Evolutionary conservation across 2,113 vertebrate species (phyloP).

Genomic region (Fregetta grallaria): DNA sequence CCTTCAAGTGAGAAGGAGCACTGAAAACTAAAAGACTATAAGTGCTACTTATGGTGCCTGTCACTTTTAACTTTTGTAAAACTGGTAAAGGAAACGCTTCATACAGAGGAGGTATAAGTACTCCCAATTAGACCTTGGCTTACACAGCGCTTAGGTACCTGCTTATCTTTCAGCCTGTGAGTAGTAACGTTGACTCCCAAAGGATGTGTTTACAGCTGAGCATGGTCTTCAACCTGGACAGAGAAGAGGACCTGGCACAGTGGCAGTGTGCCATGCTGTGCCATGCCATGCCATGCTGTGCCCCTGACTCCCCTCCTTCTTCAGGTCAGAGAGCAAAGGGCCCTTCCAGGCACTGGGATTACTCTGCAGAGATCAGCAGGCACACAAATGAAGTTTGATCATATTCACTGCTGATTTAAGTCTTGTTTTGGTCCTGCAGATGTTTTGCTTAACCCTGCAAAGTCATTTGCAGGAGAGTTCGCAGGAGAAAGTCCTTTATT

Average conservation of each 20-base stretch:
- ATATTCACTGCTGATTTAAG: not conserved
- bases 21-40: not conserved
- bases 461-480: not conserved
- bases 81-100: not conserved
- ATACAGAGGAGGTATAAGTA: not conserved
- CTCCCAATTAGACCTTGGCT: not conserved
- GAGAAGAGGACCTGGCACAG: not conserved
- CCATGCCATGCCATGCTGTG: not conserved
- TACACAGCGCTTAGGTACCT: not conserved
- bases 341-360: not conserved
- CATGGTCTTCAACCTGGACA: not conserved
- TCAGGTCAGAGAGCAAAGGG: not conserved
- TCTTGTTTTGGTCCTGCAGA: not conserved
- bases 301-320: not conserved
- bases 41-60: not conserved
- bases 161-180: not conserved
- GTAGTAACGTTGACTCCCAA: not conserved
- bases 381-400: not conserved
- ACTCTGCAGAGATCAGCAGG: not conserved
- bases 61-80: not conserved
- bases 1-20: not conserved
- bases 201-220: not conserved
- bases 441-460: not conserved
- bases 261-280: rapidly evolving
- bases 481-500: not conserved